Percentiles rank a stretch among this genome's conserved stretches.
phyloP scores from a whole-genome alignment of 2,888 invertebrate species.

The Drosophila mulleri region DNA sequence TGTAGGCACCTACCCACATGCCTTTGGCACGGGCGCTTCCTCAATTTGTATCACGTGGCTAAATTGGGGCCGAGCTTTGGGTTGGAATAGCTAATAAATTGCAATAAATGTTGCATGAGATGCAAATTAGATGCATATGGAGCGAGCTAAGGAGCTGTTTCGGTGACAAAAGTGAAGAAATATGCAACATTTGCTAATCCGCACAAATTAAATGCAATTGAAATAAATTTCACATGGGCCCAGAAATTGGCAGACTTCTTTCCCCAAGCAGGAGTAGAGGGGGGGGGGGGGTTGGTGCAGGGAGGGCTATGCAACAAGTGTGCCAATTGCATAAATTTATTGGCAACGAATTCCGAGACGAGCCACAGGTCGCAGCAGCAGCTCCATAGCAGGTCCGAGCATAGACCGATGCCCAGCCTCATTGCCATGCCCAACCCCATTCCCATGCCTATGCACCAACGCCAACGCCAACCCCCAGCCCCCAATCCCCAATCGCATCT shows the following conservation, averaged over 20 bases:
- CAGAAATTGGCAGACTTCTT: conserved; percentile 59
- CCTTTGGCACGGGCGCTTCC: conserved; percentile 2
- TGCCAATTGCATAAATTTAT: conserved; percentile 77
- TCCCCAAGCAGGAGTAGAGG: neutral
- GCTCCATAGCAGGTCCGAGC: conserved; percentile 14
- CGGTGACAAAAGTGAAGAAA: conserved; percentile 29
- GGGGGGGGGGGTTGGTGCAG: neutral
- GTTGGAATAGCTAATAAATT: conserved; percentile 71
- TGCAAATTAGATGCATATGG: conserved; percentile 45
- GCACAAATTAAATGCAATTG: conserved; percentile 77
- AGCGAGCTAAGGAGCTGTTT: conserved; percentile 18
- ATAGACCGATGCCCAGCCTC: neutral
- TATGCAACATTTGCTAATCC: conserved; percentile 64
- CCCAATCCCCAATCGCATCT: conserved; percentile 17
- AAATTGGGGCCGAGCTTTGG: conserved; percentile 52
- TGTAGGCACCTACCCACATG: too few species aligned
- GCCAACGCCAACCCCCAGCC: conserved; percentile 7
- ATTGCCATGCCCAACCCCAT: conserved; percentile 18
- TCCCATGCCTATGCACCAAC: conserved; percentile 1
- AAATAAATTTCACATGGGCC: conserved; percentile 71
- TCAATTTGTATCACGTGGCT: conserved; percentile 37
- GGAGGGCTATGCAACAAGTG: conserved; percentile 69
- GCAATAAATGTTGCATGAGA: conserved; percentile 60
- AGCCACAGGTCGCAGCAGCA: conserved; percentile 37
- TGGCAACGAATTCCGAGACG: conserved; percentile 65